Conservation (phyloP, 2,797 vertebrate genomes). For the Nothura maculosa region DNA sequence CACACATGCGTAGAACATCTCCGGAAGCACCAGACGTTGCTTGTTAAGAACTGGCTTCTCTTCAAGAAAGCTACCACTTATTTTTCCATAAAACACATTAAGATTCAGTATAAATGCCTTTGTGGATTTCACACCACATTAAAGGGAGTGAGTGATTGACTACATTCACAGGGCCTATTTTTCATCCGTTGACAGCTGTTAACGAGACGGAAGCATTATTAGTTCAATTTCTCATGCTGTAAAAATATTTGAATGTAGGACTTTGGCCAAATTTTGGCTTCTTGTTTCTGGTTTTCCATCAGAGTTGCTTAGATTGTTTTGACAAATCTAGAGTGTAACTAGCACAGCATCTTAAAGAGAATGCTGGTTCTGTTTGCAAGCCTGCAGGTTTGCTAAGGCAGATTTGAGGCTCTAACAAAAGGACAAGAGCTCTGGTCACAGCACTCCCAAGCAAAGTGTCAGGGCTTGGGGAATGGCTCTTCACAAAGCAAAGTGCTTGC, state of each 20-base stretch:
- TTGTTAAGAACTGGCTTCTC: slow-evolving; percentile 62
- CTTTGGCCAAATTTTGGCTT: slow-evolving; percentile 45
- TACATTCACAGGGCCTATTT: slow-evolving; percentile 71
- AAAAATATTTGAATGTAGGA: slow-evolving; percentile 71
- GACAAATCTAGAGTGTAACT: slow-evolving; percentile 15
- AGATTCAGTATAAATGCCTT: slow-evolving; percentile 67
- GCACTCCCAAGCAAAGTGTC: neutral
- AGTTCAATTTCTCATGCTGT: slow-evolving; percentile 62
- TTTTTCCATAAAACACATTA: slow-evolving; percentile 70
- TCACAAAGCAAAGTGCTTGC: neutral
- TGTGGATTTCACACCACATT: slow-evolving; percentile 75
- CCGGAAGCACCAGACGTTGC: slow-evolving; percentile 41
- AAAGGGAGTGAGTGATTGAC: slow-evolving; percentile 66
- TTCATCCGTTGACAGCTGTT: slow-evolving; percentile 74
- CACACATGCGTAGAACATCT: slow-evolving; percentile 8
- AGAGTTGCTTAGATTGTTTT: slow-evolving; percentile 31
- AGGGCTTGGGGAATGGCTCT: neutral
- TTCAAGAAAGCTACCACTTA: slow-evolving; percentile 69
- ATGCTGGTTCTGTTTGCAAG: neutral
- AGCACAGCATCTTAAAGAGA: neutral
- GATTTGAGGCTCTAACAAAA: neutral
- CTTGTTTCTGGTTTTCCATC: slow-evolving; percentile 45
- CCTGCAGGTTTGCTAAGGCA: slow-evolving; percentile 11
- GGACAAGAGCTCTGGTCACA: neutral
- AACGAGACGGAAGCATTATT: slow-evolving; percentile 72